Conservation (phyloP, 1,140 invertebrate genomes). For the Hyles vespertilio region DNA sequence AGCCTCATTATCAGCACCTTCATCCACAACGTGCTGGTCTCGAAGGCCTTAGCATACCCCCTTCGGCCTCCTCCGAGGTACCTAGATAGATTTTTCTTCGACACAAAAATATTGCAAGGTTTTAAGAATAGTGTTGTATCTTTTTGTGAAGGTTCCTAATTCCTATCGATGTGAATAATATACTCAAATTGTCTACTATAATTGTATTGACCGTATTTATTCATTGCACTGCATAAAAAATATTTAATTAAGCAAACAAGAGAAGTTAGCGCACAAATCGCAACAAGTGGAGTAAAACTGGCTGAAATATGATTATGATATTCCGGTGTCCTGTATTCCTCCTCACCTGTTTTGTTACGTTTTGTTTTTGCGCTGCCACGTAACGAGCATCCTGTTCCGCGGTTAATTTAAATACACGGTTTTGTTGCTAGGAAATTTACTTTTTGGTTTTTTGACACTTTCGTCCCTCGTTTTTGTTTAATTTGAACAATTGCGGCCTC, state of each 20-base stretch:
- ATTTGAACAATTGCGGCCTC: conserved; percentile 2
- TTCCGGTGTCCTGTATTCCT: conserved; percentile 27
- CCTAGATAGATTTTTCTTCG: too few species aligned
- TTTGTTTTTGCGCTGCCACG: conserved; percentile 35
- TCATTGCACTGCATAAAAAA: too few species aligned
- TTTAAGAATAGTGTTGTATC: too few species aligned
- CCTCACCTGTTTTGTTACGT: conserved; percentile 39
- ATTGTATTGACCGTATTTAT: too few species aligned
- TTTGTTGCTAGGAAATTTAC: conserved; percentile 50
- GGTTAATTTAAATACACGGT: conserved; percentile 61
- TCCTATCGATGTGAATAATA: too few species aligned
- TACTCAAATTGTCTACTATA: too few species aligned
- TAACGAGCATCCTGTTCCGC: conserved; percentile 59
- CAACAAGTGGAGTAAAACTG: conserved; percentile 34
- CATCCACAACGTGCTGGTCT: too few species aligned
- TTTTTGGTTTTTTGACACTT: conserved; percentile 39
- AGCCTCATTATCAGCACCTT: too few species aligned
- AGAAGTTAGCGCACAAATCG: conserved; percentile 24
- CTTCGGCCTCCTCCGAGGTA: too few species aligned
- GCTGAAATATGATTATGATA: conserved; percentile 42
- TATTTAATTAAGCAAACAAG: neutral
- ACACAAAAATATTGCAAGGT: too few species aligned
- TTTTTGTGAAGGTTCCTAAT: too few species aligned
- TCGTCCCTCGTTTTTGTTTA: conserved; percentile 16
- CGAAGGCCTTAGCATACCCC: too few species aligned